Base-by-base conservation (phyloP, 2,797 vertebrate species). In the Schizopygopsis malacanthus region DNA sequence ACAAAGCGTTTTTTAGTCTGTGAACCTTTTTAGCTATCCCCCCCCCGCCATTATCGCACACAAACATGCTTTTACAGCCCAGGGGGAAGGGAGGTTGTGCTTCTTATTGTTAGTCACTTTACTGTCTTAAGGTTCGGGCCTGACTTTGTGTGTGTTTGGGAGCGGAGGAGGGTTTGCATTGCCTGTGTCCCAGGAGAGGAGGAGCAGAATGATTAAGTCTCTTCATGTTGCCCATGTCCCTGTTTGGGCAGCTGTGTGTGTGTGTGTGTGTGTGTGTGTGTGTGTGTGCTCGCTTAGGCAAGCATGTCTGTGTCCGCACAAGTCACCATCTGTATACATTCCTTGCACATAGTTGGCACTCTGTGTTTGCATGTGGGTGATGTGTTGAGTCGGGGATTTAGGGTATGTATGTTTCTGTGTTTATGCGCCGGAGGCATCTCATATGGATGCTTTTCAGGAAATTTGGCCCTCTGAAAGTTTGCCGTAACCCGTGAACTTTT, bases 191-290 rank as follows among this genome's bases (percentile, higher is more conserved):
- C 77, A 77, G 77, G 83, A 87, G 82, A 87, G 75, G 72, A 50
- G 50, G 84, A 71, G 85, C 75, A 43, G 70, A 84, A 45, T 59
- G 75, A 81, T 84, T 82, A 81, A 89, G 79, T 63, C 81, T 67
- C 81, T 87, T 37, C 59, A 73, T 84, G 79, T 72, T 67, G 79
- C 83, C 83, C 83, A 85, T 88, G 72, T 82, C 70, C 87, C 76
- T 87, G 87, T 90, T 88, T 89, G 89, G 83, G 87, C 92, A 91
- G 92, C 92, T 93, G 88, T 90, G 84, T 91, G 61, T 85, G 81
- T 6, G 41, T 73, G 70, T 61, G 84, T 91, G 61, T 85, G 81
- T 6, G 41, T 73, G 70, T 61, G 59, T 50, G 82, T 87, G 7
- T 69, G 80, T 79, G 80, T 88, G 86, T 82, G 86, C 33, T 79